Evolutionary conservation across 2,113 vertebrate species (phyloP), one percentile per base, ranked within the genome.

Genomic region (Abramis brama): DNA sequence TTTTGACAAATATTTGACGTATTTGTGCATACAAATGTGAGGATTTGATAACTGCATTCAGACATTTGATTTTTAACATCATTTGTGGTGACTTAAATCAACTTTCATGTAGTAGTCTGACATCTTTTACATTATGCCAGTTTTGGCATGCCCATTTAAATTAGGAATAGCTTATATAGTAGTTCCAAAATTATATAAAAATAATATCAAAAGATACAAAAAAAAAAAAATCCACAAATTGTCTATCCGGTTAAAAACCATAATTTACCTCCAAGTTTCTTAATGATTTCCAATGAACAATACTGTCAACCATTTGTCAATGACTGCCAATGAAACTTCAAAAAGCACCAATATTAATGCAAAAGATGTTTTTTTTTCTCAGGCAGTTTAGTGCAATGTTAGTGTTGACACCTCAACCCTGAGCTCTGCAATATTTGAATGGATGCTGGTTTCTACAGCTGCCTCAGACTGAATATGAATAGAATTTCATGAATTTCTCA

Each of bases 341-440:
- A n/a, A 73, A 73, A 12, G 30, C 70, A 73, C 36, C 21, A n/a
- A 71, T 43, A 43, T n/a, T n/a, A 71, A 43, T 43, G 10, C 10
- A 71, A 10, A 11, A 55, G 5, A 55, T 57, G 19, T 71, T 11
- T 43, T 68, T 68, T 64, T 68, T 43, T n/a, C 68, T 23, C 36
- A 43, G 70, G 70, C 36, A 73, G 36, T 43, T 43, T 73, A 73
- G 36, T 73, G 70, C 36, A 73, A 73, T 73, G 36, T 71, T 71
- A 36, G 39, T 73, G 70, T 73, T 43, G 36, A 43, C 70, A 43
- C 36, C 36, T 73, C 36, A 73, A 73, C 43, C 70, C 70, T 73
- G 70, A 73, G 70, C 21, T 43, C 70, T 73, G 70, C 70, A 6
- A 73, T 73, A 71, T 73, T 43, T 73, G 5, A 21, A 73, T 43